Evolutionary conservation across 2,888 invertebrate genomes (phyloP).

Genomic region (Drosophila pseudotakahashii): DNA sequence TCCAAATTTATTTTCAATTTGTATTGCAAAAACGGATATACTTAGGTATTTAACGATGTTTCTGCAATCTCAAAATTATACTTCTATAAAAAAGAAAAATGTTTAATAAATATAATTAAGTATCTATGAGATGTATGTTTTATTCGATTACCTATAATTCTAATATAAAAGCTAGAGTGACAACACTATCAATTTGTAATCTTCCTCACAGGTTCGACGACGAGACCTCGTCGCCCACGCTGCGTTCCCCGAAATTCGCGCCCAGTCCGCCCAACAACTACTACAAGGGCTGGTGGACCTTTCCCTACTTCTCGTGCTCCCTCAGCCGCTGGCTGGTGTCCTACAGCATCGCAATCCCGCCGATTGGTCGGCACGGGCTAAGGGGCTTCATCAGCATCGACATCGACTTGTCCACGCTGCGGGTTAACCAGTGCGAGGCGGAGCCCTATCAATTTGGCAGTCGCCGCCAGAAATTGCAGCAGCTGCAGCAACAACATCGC

Average conservation of each 20-base stretch:
- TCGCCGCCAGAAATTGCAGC: conserved; percentile 46
- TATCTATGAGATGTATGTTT: too few relatives aligned
- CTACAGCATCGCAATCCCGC: conserved; percentile 90
- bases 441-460: conserved; percentile 76
- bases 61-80: too few relatives aligned
- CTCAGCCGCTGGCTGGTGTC: conserved; percentile 92
- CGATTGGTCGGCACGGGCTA: conserved; percentile 85
- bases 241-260: conserved; percentile 88
- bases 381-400: conserved; percentile 89
- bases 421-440: conserved; percentile 94
- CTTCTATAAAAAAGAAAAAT: too few relatives aligned
- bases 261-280: conserved; percentile 87
- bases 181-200: too few relatives aligned
- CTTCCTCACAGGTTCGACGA: conserved; percentile 86
- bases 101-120: too few relatives aligned
- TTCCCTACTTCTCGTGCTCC: conserved; percentile 94
- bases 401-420: conserved; percentile 91
- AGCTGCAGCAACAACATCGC: conserved; percentile 55
- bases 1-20: too few relatives aligned
- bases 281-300: conserved; percentile 93
- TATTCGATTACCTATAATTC: too few relatives aligned
- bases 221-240: conserved; percentile 85
- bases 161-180: background rate
- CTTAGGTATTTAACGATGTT: too few relatives aligned
- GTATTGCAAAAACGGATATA: background rate